These are phyloP conservation scores for Hyphantria cunea DNA, from an alignment of 1,140 invertebrate genomes.

Conservation along the genomic window DNA sequence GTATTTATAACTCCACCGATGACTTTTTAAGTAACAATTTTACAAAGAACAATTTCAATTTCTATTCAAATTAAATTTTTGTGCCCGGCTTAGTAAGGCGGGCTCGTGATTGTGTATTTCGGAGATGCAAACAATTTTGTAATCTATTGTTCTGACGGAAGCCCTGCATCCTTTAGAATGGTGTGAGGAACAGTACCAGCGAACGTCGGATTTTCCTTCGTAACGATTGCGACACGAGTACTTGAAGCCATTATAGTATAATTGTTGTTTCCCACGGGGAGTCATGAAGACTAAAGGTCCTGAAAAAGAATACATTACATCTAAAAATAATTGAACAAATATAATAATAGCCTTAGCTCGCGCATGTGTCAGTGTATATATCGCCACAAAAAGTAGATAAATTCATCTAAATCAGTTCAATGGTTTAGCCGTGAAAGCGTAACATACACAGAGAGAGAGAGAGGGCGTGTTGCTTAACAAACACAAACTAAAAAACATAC, in stretches of 20 bases:
- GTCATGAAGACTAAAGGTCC: slow-evolving; percentile 13
- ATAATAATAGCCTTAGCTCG: no score
- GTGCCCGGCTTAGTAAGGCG: background rate
- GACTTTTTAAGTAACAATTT: no score
- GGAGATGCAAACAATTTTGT: slow-evolving; percentile 14
- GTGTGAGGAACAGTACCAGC: slow-evolving; percentile 21
- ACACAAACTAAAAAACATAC: no score
- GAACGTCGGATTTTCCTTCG: slow-evolving; percentile 13
- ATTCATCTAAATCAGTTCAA: no score
- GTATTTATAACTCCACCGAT: no score
- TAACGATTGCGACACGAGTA: slow-evolving; percentile 18
- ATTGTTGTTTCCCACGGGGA: slow-evolving; percentile 13
- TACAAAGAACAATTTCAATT: background rate
- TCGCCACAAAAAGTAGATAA: no score
- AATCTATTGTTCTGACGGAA: slow-evolving; percentile 21
- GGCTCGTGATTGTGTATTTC: slow-evolving; percentile 20
- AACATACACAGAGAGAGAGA: no score
- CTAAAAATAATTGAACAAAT: no score
- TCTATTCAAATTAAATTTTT: background rate
- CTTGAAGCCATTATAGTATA: slow-evolving; percentile 21
- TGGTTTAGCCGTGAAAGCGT: no score
- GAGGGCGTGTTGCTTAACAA: no score
- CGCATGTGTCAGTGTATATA: no score
- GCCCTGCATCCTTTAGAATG: slow-evolving; percentile 23
- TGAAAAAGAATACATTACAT: slow-evolving; percentile 1